Conservation (phyloP, 2,888 invertebrate species). For the Noctua fimbriata region DNA sequence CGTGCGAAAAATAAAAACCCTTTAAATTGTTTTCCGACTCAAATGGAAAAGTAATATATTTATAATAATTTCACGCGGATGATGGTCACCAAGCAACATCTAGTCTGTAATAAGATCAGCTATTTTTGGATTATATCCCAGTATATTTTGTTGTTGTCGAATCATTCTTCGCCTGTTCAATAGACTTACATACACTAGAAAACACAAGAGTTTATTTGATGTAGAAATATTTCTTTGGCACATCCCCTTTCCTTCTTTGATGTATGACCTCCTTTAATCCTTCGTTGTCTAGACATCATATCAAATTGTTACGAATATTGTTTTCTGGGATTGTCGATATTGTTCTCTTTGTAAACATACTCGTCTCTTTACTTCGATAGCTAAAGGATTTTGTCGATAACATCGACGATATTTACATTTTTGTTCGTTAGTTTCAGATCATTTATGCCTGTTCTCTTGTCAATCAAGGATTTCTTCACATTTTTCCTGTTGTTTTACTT, state of each 20-base stretch:
- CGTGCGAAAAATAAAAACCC: no score
- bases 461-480: not conserved
- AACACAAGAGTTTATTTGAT: no score
- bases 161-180: no score
- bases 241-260: slow-evolving; percentile 47
- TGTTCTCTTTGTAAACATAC: slow-evolving; percentile 31
- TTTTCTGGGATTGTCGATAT: slow-evolving; percentile 50
- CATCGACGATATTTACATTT: slow-evolving; percentile 3
- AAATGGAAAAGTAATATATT: no score
- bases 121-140: no score
- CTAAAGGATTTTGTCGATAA: not conserved
- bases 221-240: slow-evolving; percentile 34
- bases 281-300: slow-evolving; percentile 56
- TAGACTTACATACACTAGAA: no score
- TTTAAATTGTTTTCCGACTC: no score
- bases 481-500: not conserved
- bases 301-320: slow-evolving; percentile 55
- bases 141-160: no score
- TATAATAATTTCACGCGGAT: no score
- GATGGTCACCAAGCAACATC: no score
- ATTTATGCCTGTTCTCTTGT: not conserved
- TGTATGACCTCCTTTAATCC: slow-evolving; percentile 45
- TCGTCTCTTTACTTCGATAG: not conserved
- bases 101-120: no score
- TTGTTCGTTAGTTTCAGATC: not conserved